Percentiles rank a stretch among this genome's conserved stretches.
Conservation (phyloP, 2,888 invertebrate species). For the Morinoia aosen region DNA sequence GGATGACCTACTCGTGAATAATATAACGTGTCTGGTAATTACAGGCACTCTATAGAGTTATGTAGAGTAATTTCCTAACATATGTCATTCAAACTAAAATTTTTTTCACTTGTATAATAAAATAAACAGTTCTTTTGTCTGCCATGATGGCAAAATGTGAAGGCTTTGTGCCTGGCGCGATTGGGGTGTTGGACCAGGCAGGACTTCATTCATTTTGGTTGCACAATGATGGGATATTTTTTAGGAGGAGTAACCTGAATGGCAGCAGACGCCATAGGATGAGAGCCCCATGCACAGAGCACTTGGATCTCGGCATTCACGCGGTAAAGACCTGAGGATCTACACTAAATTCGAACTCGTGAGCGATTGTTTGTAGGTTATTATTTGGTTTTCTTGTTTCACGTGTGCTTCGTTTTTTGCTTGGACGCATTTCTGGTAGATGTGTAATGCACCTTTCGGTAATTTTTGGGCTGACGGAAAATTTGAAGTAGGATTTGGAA, state of each 20-base stretch:
- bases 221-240: background rate
- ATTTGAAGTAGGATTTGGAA: background rate
- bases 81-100: background rate
- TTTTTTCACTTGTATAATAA: background rate
- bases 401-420: background rate
- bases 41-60: too few relatives aligned
- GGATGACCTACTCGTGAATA: too few relatives aligned
- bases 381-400: background rate
- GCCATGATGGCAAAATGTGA: background rate
- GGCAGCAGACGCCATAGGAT: background rate
- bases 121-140: background rate
- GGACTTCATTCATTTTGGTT: constrained; percentile 5
- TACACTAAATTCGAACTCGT: background rate
- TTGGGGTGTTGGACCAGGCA: background rate
- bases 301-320: background rate
- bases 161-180: background rate
- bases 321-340: background rate
- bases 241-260: background rate
- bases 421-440: background rate
- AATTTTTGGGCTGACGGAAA: background rate
- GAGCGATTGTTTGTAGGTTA: background rate
- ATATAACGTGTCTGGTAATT: too few relatives aligned
- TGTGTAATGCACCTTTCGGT: background rate
- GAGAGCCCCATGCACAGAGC: background rate
- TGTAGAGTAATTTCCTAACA: too few relatives aligned